Evolutionary conservation across 1,140 invertebrate species (phyloP), one percentile per base, ranked within the genome.

Genomic region (Papilio dardanus): DNA sequence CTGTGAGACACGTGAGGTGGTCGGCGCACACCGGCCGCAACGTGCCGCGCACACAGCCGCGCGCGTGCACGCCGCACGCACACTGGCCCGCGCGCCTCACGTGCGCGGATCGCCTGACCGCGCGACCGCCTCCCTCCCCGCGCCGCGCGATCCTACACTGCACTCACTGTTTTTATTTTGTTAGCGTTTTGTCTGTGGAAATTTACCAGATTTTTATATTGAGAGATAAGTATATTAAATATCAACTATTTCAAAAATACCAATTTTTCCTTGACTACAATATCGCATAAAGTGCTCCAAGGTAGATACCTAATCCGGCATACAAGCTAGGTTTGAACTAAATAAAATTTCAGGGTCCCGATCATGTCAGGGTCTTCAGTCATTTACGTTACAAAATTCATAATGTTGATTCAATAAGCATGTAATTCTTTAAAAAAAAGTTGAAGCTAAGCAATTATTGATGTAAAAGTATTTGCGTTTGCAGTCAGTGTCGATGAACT

Each of bases 11-110:
- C 87, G 88, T 88, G 89, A 88, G 67, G 3, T 19, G 73, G 71
- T 68, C 75, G 81, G 85, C 83, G 86, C 90, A 90, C 90, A 88
- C 88, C 90, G 88, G 85, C 85, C 79, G 77, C 87, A 92, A 92
- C 89, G 91, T 92, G 78, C 71, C 75, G 65, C 83, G 74, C 84
- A 78, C 80, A 81, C 83, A 81, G 79, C 76, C 58, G 28, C 37
- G 30, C 62, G 54, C 65, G 28, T 33, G 68, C 66, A 78, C 71
- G 37, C 62, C 16, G 71, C 82, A 74, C 80, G 71, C 81, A 75
- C 75, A 77, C 73, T 71, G 58, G 33, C 58, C 74, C 71, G 46
- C 42, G 2, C 19, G 2, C 24, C 75, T 37, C 54, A 37, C 67
- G 79, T 74, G 74, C 67, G 74, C 73, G 46, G 76, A 77, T 76